Evolutionary conservation across 2,797 vertebrate genomes (phyloP), one percentile per base, ranked within the genome.

Genomic region (Prionace glauca): DNA sequence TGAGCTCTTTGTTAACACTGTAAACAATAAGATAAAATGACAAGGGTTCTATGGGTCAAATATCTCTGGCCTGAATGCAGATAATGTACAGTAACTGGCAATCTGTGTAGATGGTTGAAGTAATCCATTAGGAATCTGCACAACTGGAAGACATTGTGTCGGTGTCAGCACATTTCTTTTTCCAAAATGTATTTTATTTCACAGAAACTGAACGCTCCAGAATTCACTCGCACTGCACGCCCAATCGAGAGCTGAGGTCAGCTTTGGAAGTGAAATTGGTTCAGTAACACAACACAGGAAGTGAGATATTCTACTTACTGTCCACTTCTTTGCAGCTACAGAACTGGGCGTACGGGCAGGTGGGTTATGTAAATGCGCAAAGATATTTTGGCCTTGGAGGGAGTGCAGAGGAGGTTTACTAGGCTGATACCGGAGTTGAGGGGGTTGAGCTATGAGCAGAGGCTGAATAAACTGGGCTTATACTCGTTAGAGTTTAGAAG

Each of bases 51-150:
- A 71, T 16, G 16, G 93, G 67, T 72, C 92, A 71, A 50, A 94
- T 71, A 71, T 41, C 92, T 94, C 41, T 72, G 92, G 71, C 41
- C 93, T 95, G 93, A 32, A 8, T 95, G 72, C 9, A 95, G 93
- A 95, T 95, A 95, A 77, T 72, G 71, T 77, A 56, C 71, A 56
- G 71, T 95, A 95, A 95, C 71, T 45, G 71, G 41, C 72, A 95
- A 95, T 56, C 45, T n/a, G 72, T 50, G 56, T 65, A 18, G 56
- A 7, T 18, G 56, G 60, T 29, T 91, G 12, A 50, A 77, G 16
- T 32, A 74, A 95, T 74, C 93, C 71, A 60, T 56, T n/a, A 32
- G 45, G 26, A 77, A 77, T 65, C 71, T 77, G 92, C 36, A 72
- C 20, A 72, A 72, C 45, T 32, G 87, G 87, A 8, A 4, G 87